Evolutionary conservation across 2,797 vertebrate genomes (phyloP).

Genomic region (Amblyopsis hoosieri): DNA sequence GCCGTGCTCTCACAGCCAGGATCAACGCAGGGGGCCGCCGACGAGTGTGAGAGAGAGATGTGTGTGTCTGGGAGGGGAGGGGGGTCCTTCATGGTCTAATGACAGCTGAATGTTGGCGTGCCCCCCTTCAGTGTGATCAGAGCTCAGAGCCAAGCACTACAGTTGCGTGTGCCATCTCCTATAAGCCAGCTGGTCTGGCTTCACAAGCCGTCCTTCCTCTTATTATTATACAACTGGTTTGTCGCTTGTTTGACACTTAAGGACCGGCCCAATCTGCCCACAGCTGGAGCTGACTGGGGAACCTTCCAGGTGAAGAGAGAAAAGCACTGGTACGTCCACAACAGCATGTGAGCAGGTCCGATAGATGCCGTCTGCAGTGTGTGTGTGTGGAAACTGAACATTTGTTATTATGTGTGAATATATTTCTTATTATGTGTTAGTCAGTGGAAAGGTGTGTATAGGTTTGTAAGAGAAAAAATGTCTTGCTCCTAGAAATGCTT

Average conservation of each 20-base stretch:
- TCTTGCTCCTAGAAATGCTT: too few species aligned
- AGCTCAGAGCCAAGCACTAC: conserved; percentile 67
- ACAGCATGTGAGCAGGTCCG: not conserved
- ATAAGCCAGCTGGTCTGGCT: conserved; percentile 83
- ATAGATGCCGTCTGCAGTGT: not conserved
- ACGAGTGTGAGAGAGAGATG: conserved; percentile 10
- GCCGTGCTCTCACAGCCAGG: conserved; percentile 30
- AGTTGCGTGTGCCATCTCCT: conserved; percentile 58
- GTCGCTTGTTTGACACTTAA: conserved; percentile 66
- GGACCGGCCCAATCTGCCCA: conserved; percentile 46
- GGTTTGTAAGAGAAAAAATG: too few species aligned
- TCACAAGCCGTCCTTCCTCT: conserved; percentile 35
- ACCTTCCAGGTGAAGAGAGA: conserved; percentile 68
- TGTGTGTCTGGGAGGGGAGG: conserved; percentile 20
- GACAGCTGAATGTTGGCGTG: conserved; percentile 30
- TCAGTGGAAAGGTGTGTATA: too few species aligned
- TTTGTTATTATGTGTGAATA: not conserved
- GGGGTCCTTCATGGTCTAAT: conserved; percentile 20
- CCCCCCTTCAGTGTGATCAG: conserved; percentile 52
- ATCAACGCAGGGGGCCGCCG: conserved; percentile 56
- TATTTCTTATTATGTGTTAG: not conserved
- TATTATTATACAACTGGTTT: conserved; percentile 10
- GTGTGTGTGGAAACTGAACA: not conserved
- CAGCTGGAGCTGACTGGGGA: conserved; percentile 72
- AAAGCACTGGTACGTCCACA: conserved; percentile 49